Evolutionary conservation across 2,888 invertebrate genomes (phyloP).

Genomic region (Phaonia tiefii): DNA sequence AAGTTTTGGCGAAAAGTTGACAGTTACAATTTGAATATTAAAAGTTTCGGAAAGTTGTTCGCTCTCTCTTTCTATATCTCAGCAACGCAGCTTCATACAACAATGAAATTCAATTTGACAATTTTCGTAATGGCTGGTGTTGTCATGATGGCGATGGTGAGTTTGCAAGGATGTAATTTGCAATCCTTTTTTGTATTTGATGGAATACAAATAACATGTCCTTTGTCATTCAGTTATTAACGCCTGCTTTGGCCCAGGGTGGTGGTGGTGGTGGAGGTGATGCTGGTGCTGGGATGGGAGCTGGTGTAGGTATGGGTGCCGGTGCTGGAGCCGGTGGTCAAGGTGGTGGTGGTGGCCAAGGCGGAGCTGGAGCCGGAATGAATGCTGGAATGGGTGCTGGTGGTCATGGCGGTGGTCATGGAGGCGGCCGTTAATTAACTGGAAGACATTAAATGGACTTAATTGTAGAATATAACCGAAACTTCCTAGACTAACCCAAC

Average conservation of each 20-base stretch:
- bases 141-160: constrained; percentile 43
- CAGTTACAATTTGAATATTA: constrained; percentile 48
- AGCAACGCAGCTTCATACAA: neutral
- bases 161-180: neutral
- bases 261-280: constrained; percentile 19
- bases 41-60: constrained; percentile 44
- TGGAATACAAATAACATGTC: neutral
- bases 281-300: neutral
- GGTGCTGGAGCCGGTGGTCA: neutral
- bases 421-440: constrained; percentile 16
- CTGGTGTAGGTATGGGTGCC: neutral
- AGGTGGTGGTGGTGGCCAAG: constrained; percentile 11
- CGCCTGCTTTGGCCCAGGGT: constrained; percentile 46
- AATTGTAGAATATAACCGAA: neutral
- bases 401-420: constrained; percentile 1
- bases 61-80: no score
- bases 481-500: neutral
- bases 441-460: constrained; percentile 36
- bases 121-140: constrained; percentile 48
- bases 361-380: constrained; percentile 39
- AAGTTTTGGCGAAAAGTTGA: constrained; percentile 29
- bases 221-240: constrained; percentile 15
- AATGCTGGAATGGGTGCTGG: constrained; percentile 42
- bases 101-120: constrained; percentile 57
- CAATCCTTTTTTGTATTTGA: neutral